Conservation (phyloP, 1,140 invertebrate species). For the Bicyclus anynana region DNA sequence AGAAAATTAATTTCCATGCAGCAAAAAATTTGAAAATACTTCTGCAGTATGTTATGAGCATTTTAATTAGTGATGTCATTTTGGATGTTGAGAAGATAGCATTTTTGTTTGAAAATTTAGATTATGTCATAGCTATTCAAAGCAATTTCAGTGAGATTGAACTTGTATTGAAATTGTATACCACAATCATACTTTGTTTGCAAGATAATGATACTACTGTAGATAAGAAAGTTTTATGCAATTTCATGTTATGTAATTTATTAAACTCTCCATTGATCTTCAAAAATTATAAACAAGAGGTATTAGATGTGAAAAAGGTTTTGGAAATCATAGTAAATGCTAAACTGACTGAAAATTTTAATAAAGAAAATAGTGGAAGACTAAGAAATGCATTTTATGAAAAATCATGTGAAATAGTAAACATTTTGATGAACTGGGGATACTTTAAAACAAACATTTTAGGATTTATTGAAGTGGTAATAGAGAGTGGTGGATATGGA, state of each 20-base stretch:
- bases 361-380: constrained; percentile 42
- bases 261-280: constrained; percentile 13
- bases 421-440: constrained; percentile 22
- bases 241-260: constrained; percentile 35
- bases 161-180: constrained; percentile 11
- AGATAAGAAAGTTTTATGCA: constrained; percentile 34
- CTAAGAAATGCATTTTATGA: constrained; percentile 54
- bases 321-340: constrained; percentile 11
- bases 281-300: neutral
- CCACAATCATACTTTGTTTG: constrained; percentile 14
- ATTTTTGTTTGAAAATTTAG: constrained; percentile 18
- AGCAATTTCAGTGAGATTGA: constrained; percentile 11
- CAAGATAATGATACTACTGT: constrained; percentile 28
- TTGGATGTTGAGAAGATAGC: constrained; percentile 17
- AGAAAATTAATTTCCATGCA: constrained; percentile 3
- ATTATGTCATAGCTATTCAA: neutral
- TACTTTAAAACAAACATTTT: constrained; percentile 15
- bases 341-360: constrained; percentile 20
- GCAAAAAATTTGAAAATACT: constrained; percentile 10
- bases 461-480: constrained; percentile 40
- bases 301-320: constrained; percentile 9
- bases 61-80: constrained; percentile 9
- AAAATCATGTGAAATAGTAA: constrained; percentile 44
- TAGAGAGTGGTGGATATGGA: constrained; percentile 58
- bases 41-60: constrained; percentile 14